Conservation (phyloP, 2,797 vertebrate species). For the Telmatherina bonti region DNA sequence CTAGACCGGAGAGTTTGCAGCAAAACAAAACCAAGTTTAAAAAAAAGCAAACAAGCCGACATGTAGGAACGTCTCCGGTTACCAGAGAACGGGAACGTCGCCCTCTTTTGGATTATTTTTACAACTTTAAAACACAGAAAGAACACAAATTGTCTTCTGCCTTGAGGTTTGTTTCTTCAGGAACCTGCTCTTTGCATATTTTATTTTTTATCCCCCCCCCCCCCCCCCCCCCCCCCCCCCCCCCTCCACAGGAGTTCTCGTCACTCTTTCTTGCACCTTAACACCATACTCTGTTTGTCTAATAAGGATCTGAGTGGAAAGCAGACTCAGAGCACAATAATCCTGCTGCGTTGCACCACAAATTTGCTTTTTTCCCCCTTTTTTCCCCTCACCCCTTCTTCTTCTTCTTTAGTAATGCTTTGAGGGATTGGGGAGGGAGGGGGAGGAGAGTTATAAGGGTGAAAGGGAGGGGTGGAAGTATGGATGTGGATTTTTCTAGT, state of each 20-base stretch:
- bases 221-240: neutral
- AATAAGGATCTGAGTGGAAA: slow-evolving; percentile 80
- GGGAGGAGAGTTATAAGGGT: slow-evolving; percentile 55
- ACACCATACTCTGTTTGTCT: slow-evolving; percentile 80
- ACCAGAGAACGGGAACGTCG: slow-evolving; percentile 37
- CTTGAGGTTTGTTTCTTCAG: slow-evolving; percentile 63
- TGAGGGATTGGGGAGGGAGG: slow-evolving; percentile 65
- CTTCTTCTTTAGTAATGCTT: slow-evolving; percentile 77
- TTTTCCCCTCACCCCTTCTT: slow-evolving; percentile 25
- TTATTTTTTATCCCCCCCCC: slow-evolving; percentile 24
- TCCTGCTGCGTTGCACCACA: slow-evolving; percentile 77
- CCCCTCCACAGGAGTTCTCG: slow-evolving; percentile 56
- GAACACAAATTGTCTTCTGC: slow-evolving; percentile 60
- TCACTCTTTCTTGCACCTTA: slow-evolving; percentile 79
- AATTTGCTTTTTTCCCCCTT: slow-evolving; percentile 69
- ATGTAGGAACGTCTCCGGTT: too few species aligned
- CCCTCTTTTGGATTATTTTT: slow-evolving; percentile 68
- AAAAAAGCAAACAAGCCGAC: slow-evolving; percentile 69
- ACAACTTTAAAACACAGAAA: slow-evolving; percentile 63
- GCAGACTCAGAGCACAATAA: slow-evolving; percentile 77
- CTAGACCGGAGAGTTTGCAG: slow-evolving; percentile 52
- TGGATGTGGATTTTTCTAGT: slow-evolving; percentile 83
- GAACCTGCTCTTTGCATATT: slow-evolving; percentile 45
- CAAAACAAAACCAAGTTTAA: slow-evolving; percentile 66
- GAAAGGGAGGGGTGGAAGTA: slow-evolving; percentile 65